A percentile compares a stretch with the other conserved stretches of the same genome.
Evolutionary conservation across 2,113 vertebrate species (phyloP).

Genomic region (Pipra filicauda): DNA sequence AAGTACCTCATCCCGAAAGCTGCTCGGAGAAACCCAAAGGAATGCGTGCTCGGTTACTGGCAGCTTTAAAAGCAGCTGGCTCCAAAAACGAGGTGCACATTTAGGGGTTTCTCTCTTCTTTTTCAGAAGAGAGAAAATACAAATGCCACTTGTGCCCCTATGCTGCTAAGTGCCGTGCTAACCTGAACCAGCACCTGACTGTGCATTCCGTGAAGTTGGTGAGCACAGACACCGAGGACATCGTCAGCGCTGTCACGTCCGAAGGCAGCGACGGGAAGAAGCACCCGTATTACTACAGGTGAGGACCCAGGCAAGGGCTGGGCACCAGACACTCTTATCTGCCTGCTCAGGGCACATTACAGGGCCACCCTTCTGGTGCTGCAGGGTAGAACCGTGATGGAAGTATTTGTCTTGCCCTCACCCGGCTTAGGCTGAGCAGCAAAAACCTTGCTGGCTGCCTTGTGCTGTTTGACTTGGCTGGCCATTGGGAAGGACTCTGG

Average conservation of each 20-base stretch:
- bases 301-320: neutral
- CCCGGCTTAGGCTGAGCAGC: neutral
- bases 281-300: slow-evolving; percentile 97
- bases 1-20: neutral
- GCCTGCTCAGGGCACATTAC: neutral
- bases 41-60: neutral
- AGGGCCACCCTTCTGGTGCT: neutral
- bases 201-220: slow-evolving; percentile 98
- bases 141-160: slow-evolving; percentile 99
- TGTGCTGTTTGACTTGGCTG: neutral
- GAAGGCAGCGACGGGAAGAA: slow-evolving; percentile 90
- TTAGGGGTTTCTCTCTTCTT: neutral
- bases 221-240: slow-evolving; percentile 93
- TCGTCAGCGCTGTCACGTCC: slow-evolving; percentile 89
- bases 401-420: neutral
- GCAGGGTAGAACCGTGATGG: neutral
- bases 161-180: slow-evolving; percentile 97
- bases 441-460: neutral
- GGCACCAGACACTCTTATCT: neutral
- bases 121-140: slow-evolving; percentile 96
- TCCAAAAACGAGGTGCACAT: neutral
- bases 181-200: slow-evolving; percentile 98
- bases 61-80: neutral
- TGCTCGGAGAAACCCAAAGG: neutral
- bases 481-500: neutral